Base-by-base conservation (phyloP, 2,113 vertebrate species). In the Pachyramphus minor region DNA sequence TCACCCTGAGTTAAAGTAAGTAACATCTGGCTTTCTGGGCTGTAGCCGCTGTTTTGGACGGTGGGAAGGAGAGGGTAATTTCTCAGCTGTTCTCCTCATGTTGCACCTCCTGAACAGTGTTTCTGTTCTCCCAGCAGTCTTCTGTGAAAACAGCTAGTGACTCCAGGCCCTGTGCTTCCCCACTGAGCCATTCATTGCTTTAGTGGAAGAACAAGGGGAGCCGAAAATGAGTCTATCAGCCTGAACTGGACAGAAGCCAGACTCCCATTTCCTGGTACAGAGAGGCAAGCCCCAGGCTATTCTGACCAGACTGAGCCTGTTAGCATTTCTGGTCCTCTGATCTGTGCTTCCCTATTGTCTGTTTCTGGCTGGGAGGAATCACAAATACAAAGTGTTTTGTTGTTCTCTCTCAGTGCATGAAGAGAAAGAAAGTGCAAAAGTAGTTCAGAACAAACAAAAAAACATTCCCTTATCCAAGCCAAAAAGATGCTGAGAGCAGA, bases 271-370 rank as follows among this genome's bases (percentile, higher is more conserved):
- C 60, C 82, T 95, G 84, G 85, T 86, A 49, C 92, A 95, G 78
- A 80, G 76, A 77, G 55, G 79, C 87, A 84, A 92, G 76, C 93
- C 64, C 68, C 93, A 93, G 8, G 35, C 93, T 77, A 59, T 73
- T 80, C 79, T 89, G 95, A 95, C 83, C 93, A 95, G 83, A 84
- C 93, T 87, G 68, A 88, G 88, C 86, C 85, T 93, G 88, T 82
- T 92, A 84, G 83, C 69, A 13, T 94, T 94, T 90, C 68, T 93
- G 72, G 41, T 92, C 79, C 76, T 97, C 88, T 97, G 76, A 93
- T 95, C 95, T 93, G 24, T 75, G 73, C 88, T 84, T 75, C 44
- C n/a, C 93, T 64, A 68, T 94, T 96, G 95, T 96, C 90, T 94
- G 21, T 28, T 77, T 73, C 87, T 94, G 82, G 59, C 90, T 90